Evolutionary conservation across 2,797 vertebrate species (phyloP).

Genomic region (Acanthopagrus latus): DNA sequence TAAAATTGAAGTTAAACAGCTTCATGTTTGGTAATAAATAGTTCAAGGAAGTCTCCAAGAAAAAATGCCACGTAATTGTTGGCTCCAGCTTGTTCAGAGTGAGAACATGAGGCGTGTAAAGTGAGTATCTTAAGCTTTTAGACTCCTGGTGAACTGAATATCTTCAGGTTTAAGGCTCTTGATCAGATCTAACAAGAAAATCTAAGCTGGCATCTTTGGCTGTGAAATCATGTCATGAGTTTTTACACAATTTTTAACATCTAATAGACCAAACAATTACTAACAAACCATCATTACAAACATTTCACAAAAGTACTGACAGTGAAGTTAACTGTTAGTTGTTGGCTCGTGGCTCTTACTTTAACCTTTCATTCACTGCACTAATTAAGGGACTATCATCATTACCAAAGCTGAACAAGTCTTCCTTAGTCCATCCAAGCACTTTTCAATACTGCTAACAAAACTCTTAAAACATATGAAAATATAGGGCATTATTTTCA

Average conservation of each 20-base stretch:
- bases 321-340: not conserved
- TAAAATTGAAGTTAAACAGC: too few relatives aligned
- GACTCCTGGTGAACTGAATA: not conserved
- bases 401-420: not conserved
- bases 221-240: not conserved
- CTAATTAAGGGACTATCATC: not conserved
- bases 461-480: not conserved
- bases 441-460: not conserved
- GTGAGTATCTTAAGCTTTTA: too few relatives aligned
- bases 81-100: too few relatives aligned
- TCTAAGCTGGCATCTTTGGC: not conserved
- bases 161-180: not conserved
- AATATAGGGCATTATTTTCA: not conserved
- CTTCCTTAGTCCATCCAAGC: not conserved
- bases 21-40: too few relatives aligned
- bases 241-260: not conserved
- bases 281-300: too few relatives aligned
- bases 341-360: not conserved
- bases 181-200: not conserved
- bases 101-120: too few relatives aligned
- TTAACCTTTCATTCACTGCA: not conserved
- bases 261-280: not conserved
- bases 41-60: too few relatives aligned
- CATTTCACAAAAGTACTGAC: too few relatives aligned
- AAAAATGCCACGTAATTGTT: too few relatives aligned